Percentiles rank a stretch among this genome's conserved stretches.
phyloP scores from a whole-genome alignment of 2,888 invertebrate species.

The Synanthedon formicaeformis region DNA sequence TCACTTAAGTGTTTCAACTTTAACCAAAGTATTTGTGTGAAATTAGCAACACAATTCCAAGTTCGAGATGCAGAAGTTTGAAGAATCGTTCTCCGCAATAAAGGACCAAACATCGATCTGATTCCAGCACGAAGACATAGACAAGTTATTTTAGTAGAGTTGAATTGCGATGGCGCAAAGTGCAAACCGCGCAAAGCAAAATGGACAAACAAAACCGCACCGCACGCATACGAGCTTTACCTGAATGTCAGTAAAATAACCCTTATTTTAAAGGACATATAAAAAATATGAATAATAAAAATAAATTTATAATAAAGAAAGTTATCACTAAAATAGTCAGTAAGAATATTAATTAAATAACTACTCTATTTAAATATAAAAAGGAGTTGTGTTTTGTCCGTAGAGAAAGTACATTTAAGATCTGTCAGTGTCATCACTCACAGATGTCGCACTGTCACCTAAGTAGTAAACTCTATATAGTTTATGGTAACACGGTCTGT shows the following conservation, averaged over 20 bases:
- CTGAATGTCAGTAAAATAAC: neutral
- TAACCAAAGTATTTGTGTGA: slow-evolving; percentile 73
- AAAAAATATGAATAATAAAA: neutral
- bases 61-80: slow-evolving; percentile 77
- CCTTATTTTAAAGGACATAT: neutral
- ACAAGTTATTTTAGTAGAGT: slow-evolving; percentile 27
- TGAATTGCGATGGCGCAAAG: slow-evolving; percentile 33
- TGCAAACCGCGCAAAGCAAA: slow-evolving; percentile 8
- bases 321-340: too few relatives aligned
- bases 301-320: too few relatives aligned
- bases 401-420: too few relatives aligned
- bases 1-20: slow-evolving; percentile 69
- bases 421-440: too few relatives aligned
- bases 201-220: too few relatives aligned
- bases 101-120: slow-evolving; percentile 78
- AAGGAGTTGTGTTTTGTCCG: too few relatives aligned
- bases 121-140: slow-evolving; percentile 34
- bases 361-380: too few relatives aligned
- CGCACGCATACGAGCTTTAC: too few relatives aligned
- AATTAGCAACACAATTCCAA: slow-evolving; percentile 75
- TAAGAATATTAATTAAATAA: too few relatives aligned
- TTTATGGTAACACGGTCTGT: too few relatives aligned
- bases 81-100: slow-evolving; percentile 74
- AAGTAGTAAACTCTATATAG: too few relatives aligned
- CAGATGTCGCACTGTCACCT: too few relatives aligned